Evolutionary conservation across 2,888 invertebrate species (phyloP), one percentile per base, ranked within the genome.

Genomic region (Myopa testacea): DNA sequence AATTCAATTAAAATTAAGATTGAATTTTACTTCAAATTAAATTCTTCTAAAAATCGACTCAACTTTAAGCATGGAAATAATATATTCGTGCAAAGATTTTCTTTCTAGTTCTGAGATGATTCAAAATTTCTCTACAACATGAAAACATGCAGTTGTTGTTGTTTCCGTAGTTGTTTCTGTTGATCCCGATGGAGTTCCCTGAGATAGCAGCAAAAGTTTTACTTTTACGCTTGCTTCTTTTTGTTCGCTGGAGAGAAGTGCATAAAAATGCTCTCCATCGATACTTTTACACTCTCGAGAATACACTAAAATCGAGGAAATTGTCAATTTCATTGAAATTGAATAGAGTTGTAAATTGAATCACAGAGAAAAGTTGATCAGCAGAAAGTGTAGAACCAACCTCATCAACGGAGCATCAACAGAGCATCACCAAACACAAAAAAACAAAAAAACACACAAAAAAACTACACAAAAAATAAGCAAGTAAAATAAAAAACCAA

Each of bases 271-370:
- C n/a, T 52, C 63, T 19, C 63, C 63, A 63, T n/a, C n/a, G 76
- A 76, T 71, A 76, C 65, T 76, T 76, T 55, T 14, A 70, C 71
- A 71, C 71, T 71, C 63, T 16, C 37, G 63, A 76, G 76, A 40
- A 72, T 60, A 72, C n/a, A 70, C 52, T 63, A 70, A 75, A 75
- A 75, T n/a, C 40, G 65, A 50, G 78, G 78, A 78, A 75, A 74
- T 78, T 75, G 74, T 52, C 78, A 78, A 70, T 78, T 78, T 63
- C 70, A 75, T 52, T 63, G 70, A 69, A 78, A 75, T 65, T 75
- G 75, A 75, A 75, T 69, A 75, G 55, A 75, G 70, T 78, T 75
- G 78, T 50, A 70, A 75, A 78, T 68, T 69, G 69, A 73, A 74
- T 74, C 45, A 74, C 60, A 63, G 38, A 37, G 67, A 69, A 58